Base-by-base conservation (phyloP, 2,113 vertebrate species). In the Lutjanus erythropterus region DNA sequence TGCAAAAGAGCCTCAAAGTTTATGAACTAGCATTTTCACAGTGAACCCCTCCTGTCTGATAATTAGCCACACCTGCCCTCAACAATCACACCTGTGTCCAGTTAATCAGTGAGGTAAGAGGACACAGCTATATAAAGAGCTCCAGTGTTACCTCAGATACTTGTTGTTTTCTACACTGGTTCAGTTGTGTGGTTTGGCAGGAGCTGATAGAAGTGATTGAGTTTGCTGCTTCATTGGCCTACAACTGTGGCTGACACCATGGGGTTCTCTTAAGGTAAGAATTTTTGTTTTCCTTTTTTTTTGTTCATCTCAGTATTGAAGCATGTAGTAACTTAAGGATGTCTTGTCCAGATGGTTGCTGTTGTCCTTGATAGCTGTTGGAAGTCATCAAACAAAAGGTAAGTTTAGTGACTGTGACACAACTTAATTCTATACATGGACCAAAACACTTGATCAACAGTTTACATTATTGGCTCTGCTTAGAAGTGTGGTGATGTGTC, bases 301-400 rank as follows among this genome's bases (percentile, higher is more conserved):
- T 33, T 49, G 29, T 58, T 19, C 0, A 56, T 25, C 18, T 37
- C 6, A 11, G 23, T 41, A 18, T 23, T n/a, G 0, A 49, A 27
- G 1, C 3, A 14, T 10, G 3, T 3, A 16, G 7, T 64, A 44
- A 79, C 23, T n/a, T 55, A n/a, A n/a, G 6, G 19, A 21, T 64
- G 6, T 42, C n/a, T 68, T 64, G 2, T 61, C 7, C 52, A 85
- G 85, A 8, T 80, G 47, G 58, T 3, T 85, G 47, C 60, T 87
- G 33, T 60, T 87, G 39, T 69, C 64, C 21, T 33, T 85, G 16
- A 3, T 87, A 5, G 21, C 23, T 62, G 62, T 56, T 44, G 74
- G 29, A 58, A 33, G 37, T n/a, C 12, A 33, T 39, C 69, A 61
- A 42, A 41, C 25, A 31, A 39, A 53, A 11, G 64, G 85, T 85